Percentiles rank a stretch among this genome's conserved stretches.
These are phyloP conservation scores for Pithecia hirsuta DNA, from an alignment of 2,797 vertebrate species.

Conservation along the genomic window DNA sequence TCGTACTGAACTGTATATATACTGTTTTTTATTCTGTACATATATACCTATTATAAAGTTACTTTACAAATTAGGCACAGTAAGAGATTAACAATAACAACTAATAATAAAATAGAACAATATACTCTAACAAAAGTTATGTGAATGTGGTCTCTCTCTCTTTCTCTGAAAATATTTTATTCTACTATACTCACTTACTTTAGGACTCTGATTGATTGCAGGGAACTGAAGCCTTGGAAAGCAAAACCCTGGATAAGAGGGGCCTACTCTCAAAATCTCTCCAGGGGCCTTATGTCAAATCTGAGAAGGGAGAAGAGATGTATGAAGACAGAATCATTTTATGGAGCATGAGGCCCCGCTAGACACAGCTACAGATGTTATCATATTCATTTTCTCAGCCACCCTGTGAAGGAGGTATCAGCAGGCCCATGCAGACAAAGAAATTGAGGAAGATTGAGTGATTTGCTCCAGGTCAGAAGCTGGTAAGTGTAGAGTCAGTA, in stretches of 20 bases:
- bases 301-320: neutral
- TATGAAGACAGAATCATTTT: neutral
- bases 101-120: neutral
- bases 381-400: neutral
- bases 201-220: neutral
- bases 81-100: neutral
- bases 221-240: neutral
- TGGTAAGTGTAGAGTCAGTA: fast-evolving
- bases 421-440: neutral
- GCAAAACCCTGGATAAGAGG: neutral
- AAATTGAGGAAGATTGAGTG: neutral
- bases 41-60: neutral
- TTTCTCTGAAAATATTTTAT: neutral
- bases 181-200: neutral
- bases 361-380: too few species aligned
- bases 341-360: neutral
- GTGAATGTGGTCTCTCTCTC: neutral
- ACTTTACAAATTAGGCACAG: neutral
- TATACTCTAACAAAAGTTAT: neutral
- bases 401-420: neutral
- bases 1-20: neutral
- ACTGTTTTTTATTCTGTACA: neutral
- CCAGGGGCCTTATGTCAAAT: neutral
- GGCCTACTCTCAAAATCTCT: neutral
- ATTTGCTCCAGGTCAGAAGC: neutral